Evolutionary conservation across 2,888 invertebrate genomes (phyloP), one percentile per base, ranked within the genome.

Genomic region (Ophioninae sp.): DNA sequence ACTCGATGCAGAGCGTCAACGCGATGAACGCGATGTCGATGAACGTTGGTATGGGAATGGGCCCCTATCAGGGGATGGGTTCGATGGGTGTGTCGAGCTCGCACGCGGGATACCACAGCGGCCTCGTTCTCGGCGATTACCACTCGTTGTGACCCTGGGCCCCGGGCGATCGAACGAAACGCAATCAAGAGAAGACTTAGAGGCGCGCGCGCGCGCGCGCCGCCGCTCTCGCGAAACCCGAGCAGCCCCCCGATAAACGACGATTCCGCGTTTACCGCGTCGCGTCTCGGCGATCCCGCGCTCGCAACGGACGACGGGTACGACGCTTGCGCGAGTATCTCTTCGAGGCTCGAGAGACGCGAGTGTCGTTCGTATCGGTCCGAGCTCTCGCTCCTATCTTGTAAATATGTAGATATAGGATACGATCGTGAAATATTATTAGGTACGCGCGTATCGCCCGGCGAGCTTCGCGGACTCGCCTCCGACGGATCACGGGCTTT

Each of bases 61-160:
- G 90, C 64, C 91, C 92, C 7, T 93, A 93, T 81, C 93, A 92
- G 84, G 89, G 93, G 0, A 92, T 93, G 90, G 89, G 91, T n/a
- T 87, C 92, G 61, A 93, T 93, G 92, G 92, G 92, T 2, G 93
- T 93, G 92, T 89, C 92, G n/a, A 87, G 91, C 56, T 88, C 91
- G 7, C 91, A 91, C 84, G 88, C 90, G 44, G 89, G 91, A 82
- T 93, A 93, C 85, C 93, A 92, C 88, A 91, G 92, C 85, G 91
- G 92, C 70, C 89, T 93, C 82, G 93, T 93, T 77, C 89, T 93
- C 86, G 93, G 92, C 67, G 93, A 93, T 72, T 93, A 91, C 83
- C 93, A 93, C 69, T 91, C 93, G 86, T 93, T 93, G 92, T 93
- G 93, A 93, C 92, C 91, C 90, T 92, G 93, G 93, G 90, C 90